Conservation (phyloP, 2,113 vertebrate genomes). For the Notechis scutatus region DNA sequence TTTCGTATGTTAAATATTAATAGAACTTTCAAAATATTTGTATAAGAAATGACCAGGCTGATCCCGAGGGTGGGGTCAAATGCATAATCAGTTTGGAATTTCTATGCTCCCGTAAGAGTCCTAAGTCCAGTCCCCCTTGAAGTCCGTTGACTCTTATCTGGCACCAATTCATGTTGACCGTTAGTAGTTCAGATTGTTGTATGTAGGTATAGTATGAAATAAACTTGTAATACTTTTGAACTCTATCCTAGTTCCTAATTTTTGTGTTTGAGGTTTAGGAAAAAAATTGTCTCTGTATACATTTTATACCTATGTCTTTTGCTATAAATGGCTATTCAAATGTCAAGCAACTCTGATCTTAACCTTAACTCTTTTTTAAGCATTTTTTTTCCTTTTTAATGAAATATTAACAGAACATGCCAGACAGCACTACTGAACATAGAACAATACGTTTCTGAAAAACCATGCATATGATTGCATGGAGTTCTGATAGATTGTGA, state of each 20-base stretch:
- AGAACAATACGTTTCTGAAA: not conserved
- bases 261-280: not conserved
- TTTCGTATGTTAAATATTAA: not conserved
- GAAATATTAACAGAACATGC: not conserved
- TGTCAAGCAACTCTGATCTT: not conserved
- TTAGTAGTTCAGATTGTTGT: too few species aligned
- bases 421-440: not conserved
- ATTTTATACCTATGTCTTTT: not conserved
- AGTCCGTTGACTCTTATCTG: too few species aligned
- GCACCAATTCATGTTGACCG: too few species aligned
- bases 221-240: too few species aligned
- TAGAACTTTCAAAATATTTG: not conserved
- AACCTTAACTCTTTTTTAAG: not conserved
- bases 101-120: too few species aligned
- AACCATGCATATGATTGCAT: not conserved
- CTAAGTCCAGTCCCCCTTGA: too few species aligned
- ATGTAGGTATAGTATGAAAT: too few species aligned
- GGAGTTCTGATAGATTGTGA: not conserved
- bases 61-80: too few species aligned
- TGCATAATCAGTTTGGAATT: too few species aligned
- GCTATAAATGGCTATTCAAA: not conserved
- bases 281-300: not conserved
- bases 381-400: not conserved
- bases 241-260: not conserved
- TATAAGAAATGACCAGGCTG: too few species aligned